These are phyloP conservation scores for Cantharis lateralis DNA, from an alignment of 2,888 invertebrate genomes.

Conservation along the genomic window DNA sequence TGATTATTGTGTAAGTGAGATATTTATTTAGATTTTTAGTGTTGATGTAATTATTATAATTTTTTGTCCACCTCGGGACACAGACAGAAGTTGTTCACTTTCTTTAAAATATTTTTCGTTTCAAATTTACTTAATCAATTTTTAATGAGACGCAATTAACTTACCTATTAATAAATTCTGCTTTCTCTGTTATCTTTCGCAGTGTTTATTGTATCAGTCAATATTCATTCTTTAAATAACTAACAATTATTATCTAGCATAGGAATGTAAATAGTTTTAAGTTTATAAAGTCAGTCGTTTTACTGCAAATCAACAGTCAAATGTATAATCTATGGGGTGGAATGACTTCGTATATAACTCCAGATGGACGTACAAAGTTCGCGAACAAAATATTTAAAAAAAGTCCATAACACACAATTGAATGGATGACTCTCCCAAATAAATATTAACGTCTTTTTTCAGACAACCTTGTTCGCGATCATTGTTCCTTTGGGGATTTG, in stretches of 20 bases:
- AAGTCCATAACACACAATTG: too few relatives aligned
- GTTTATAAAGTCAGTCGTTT: neutral
- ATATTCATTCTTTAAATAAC: neutral
- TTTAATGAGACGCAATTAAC: neutral
- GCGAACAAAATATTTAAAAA: too few relatives aligned
- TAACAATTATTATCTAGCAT: neutral
- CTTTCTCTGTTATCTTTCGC: neutral
- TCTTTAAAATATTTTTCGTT: neutral
- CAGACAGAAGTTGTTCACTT: neutral
- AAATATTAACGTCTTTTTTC: too few relatives aligned
- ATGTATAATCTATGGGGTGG: neutral
- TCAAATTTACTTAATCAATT: neutral
- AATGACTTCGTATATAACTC: neutral
- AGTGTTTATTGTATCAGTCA: neutral
- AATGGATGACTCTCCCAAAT: too few relatives aligned
- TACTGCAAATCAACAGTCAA: neutral
- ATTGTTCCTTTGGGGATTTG: too few relatives aligned
- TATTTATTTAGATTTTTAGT: neutral
- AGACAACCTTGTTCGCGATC: too few relatives aligned
- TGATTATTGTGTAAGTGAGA: neutral
- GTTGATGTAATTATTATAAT: neutral
- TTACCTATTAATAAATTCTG: neutral
- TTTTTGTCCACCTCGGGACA: neutral
- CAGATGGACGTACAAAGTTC: too few relatives aligned
- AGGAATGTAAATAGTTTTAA: neutral